These are phyloP conservation scores for Scaptomyza pallida DNA, from an alignment of 1,140 invertebrate genomes.

Conservation along the genomic window DNA sequence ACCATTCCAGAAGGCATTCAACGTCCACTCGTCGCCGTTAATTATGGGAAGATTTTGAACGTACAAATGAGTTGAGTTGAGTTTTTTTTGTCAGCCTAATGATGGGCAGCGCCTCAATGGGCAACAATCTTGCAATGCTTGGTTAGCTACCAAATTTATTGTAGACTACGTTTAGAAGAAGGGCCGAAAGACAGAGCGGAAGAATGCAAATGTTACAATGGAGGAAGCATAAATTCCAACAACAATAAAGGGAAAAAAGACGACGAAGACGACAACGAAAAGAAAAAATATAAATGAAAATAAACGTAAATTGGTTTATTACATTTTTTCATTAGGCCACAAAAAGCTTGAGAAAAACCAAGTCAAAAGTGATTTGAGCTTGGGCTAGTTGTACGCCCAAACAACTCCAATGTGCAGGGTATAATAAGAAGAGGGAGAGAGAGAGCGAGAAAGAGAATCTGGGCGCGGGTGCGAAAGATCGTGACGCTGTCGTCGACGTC, in stretches of 20 bases:
- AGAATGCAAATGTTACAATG: conserved; percentile 59
- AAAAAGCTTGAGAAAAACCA: conserved; percentile 41
- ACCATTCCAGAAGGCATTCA: conserved; percentile 30
- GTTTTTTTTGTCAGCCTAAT: conserved; percentile 75
- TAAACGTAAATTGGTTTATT: conserved; percentile 77
- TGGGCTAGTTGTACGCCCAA: background rate
- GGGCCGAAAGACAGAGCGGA: conserved; percentile 41
- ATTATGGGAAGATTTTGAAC: conserved; percentile 80
- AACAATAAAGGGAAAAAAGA: conserved; percentile 17
- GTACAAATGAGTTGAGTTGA: conserved; percentile 70
- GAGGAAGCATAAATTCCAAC: conserved; percentile 11
- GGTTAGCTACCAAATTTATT: conserved; percentile 75
- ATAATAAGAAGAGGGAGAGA: conserved; percentile 15
- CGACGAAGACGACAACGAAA: background rate
- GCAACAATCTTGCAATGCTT: conserved; percentile 52
- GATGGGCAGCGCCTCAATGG: conserved; percentile 61
- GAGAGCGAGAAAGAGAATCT: background rate
- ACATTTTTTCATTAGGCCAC: conserved; percentile 72
- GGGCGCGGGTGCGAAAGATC: conserved; percentile 24
- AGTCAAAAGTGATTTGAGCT: conserved; percentile 2
- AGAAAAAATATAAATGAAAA: conserved; percentile 6
- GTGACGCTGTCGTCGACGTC: conserved; percentile 43
- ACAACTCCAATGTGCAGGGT: conserved; percentile 5
- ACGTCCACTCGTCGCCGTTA: conserved; percentile 57
- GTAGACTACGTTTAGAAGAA: no score